These are phyloP conservation scores for Enteromius trimaculatus DNA, from an alignment of 2,797 vertebrate genomes.

Conservation along the genomic window DNA sequence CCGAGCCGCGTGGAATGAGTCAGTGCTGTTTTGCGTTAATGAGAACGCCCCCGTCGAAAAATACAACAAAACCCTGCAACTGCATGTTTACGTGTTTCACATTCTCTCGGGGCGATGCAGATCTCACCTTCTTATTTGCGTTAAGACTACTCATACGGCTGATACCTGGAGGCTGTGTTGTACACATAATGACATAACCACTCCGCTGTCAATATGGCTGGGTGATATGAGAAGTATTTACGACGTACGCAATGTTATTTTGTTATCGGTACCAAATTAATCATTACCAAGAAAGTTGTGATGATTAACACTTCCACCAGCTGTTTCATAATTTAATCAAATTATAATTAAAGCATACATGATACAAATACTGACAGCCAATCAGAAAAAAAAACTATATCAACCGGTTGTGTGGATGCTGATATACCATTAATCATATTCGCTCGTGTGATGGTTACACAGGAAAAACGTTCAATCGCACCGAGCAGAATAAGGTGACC, in stretches of 20 bases:
- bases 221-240: neutral
- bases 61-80: slow-evolving; percentile 15
- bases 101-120: neutral
- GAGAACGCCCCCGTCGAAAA: slow-evolving; percentile 1
- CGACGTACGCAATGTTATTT: neutral
- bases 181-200: neutral
- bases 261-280: neutral
- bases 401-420: neutral
- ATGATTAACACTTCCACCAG: neutral
- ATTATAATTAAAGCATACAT: neutral
- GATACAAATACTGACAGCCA: neutral
- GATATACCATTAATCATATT: neutral
- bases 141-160: slow-evolving; percentile 8
- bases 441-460: neutral
- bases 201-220: neutral
- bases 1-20: neutral
- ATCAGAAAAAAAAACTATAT: neutral
- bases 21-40: neutral
- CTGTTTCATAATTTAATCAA: neutral
- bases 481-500: neutral
- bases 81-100: neutral
- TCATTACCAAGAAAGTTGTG: neutral
- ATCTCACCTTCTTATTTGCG: slow-evolving; percentile 1
- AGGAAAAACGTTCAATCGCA: slow-evolving; percentile 16
- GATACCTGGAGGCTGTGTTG: neutral